Conservation (phyloP, 1,140 invertebrate species). For the Tetramorium parvispinum region DNA sequence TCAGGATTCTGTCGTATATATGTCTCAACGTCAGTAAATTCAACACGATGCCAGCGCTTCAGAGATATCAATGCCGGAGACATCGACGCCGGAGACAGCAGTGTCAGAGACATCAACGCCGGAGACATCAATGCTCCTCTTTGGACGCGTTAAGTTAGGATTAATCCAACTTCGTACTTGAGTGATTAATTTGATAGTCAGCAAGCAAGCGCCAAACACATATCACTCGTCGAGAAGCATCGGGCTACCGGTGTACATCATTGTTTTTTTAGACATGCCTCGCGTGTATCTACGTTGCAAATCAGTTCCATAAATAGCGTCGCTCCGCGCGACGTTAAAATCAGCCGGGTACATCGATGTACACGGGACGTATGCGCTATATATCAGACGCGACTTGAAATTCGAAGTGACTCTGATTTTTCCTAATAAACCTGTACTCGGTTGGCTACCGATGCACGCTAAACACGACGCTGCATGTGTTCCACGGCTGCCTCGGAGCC, state of each 20-base stretch:
- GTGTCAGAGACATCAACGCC: neutral
- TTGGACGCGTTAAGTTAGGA: neutral
- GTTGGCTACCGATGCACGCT: slow-evolving; percentile 50
- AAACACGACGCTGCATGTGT: slow-evolving; percentile 37
- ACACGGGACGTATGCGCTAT: slow-evolving; percentile 28
- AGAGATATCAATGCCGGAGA: neutral
- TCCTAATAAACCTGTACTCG: slow-evolving; percentile 59
- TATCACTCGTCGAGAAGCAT: slow-evolving; percentile 35
- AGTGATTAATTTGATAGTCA: slow-evolving; percentile 45
- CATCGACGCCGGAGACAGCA: neutral
- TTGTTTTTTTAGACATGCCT: neutral
- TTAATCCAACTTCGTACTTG: slow-evolving; percentile 40
- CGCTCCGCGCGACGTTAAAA: slow-evolving; percentile 27
- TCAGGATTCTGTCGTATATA: neutral
- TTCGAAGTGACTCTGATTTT: slow-evolving; percentile 60
- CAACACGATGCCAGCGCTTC: neutral
- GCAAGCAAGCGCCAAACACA: slow-evolving; percentile 23
- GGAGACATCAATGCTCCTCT: neutral
- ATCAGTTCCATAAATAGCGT: slow-evolving; percentile 56
- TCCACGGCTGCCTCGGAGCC: neutral
- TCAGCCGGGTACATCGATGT: slow-evolving; percentile 40
- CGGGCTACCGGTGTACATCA: slow-evolving; percentile 29
- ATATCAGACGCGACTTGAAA: slow-evolving; percentile 56
- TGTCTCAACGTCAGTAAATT: neutral
- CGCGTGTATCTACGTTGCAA: slow-evolving; percentile 45